Conservation (phyloP, 2,888 invertebrate genomes). For the Brenthis ino region DNA sequence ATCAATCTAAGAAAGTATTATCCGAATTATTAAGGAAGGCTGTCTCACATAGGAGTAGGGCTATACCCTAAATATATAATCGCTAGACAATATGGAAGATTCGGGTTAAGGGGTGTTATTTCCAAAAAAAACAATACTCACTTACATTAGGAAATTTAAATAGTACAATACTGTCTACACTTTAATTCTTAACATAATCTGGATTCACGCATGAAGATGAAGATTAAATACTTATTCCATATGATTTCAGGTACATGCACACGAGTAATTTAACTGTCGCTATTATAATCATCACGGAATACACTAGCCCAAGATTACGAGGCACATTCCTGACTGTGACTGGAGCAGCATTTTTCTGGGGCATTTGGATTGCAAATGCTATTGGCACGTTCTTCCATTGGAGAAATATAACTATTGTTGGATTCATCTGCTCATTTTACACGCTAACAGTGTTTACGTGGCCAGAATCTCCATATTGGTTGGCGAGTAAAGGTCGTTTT, state of each 20-base stretch:
- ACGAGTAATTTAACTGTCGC: constrained; percentile 41
- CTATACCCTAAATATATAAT: too few relatives aligned
- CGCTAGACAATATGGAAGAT: too few relatives aligned
- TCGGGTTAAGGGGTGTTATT: too few relatives aligned
- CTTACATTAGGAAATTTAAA: too few relatives aligned
- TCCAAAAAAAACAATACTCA: too few relatives aligned
- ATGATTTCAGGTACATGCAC: constrained; percentile 12
- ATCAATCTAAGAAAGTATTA: too few relatives aligned
- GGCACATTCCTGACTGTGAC: constrained; percentile 48
- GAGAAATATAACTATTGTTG: constrained; percentile 45
- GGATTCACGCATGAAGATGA: too few relatives aligned
- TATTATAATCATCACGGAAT: constrained; percentile 46
- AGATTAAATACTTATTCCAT: neutral
- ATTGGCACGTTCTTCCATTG: constrained; percentile 48
- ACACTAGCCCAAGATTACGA: constrained; percentile 45
- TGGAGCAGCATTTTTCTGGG: constrained; percentile 47
- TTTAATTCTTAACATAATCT: too few relatives aligned
- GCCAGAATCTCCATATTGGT: constrained; percentile 51
- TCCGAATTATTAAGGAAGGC: too few relatives aligned
- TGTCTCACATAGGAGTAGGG: too few relatives aligned
- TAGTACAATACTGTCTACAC: too few relatives aligned
- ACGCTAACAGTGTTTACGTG: constrained; percentile 15
- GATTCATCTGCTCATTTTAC: constrained; percentile 26
- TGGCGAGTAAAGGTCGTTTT: constrained; percentile 55
- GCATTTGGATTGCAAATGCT: constrained; percentile 49